These are phyloP conservation scores for Oscheius sp. DNA, from an alignment of 2,888 invertebrate genomes.

Conservation along the genomic window DNA sequence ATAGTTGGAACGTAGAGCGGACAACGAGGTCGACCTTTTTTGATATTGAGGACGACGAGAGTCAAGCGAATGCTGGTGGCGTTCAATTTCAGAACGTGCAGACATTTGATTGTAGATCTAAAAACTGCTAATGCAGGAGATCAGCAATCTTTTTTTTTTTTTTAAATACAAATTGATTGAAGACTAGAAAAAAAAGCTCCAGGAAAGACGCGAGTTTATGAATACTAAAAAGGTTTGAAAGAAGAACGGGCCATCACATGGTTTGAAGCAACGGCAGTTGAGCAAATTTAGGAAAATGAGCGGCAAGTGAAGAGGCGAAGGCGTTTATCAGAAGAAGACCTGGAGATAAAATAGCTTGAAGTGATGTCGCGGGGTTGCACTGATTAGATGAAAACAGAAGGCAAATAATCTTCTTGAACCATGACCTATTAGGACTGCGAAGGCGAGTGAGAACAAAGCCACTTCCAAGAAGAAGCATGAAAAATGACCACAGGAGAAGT, in stretches of 20 bases:
- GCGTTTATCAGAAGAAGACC: slow-evolving; percentile 32
- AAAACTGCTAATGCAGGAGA: not conserved
- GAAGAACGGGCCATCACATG: too few relatives aligned
- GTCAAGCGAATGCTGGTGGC: slow-evolving; percentile 31
- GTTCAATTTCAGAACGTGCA: slow-evolving; percentile 18
- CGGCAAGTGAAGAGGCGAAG: slow-evolving; percentile 8
- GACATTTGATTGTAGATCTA: not conserved
- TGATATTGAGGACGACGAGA: slow-evolving; percentile 26
- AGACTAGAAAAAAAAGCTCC: not conserved
- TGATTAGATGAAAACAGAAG: slow-evolving; percentile 31
- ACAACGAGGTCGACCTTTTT: slow-evolving; percentile 26
- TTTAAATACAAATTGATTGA: not conserved
- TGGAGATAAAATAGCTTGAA: slow-evolving; percentile 24
- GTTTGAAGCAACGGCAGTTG: too few relatives aligned
- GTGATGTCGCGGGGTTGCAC: slow-evolving; percentile 35
- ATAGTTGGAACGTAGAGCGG: not conserved
- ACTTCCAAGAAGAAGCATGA: not conserved
- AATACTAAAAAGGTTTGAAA: not conserved
- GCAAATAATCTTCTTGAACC: not conserved
- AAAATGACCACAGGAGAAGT: not conserved
- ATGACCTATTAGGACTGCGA: too few relatives aligned
- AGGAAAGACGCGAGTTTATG: slow-evolving; percentile 2
- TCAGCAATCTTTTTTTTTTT: not conserved
- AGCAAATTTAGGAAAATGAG: slow-evolving; percentile 12
- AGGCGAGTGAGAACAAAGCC: not conserved